A percentile compares a stretch with the other conserved stretches of the same genome.
phyloP scores from a whole-genome alignment of 2,888 invertebrate genomes.

The Brachynemurus nebulosus region DNA sequence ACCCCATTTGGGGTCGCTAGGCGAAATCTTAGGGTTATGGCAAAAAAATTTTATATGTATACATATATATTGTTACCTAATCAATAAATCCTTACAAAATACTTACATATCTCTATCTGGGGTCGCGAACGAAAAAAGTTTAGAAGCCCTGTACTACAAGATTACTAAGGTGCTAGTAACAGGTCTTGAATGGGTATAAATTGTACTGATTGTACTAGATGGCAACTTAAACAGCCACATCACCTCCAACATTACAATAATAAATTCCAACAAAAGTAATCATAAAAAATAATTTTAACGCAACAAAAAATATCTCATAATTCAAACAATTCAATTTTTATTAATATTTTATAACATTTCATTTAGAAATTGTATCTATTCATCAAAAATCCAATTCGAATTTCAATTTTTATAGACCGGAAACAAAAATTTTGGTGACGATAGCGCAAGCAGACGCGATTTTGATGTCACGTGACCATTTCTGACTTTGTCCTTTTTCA shows the following conservation, averaged over 20 bases:
- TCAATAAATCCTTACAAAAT: too few relatives aligned
- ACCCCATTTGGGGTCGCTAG: too few relatives aligned
- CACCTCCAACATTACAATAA: conserved; percentile 1
- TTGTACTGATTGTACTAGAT: too few relatives aligned
- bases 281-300: neutral
- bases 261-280: too few relatives aligned
- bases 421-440: neutral
- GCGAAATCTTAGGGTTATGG: too few relatives aligned
- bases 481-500: conserved; percentile 1
- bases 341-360: neutral
- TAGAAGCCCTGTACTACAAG: too few relatives aligned
- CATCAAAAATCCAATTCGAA: neutral
- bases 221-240: neutral
- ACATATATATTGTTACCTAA: too few relatives aligned
- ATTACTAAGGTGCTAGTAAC: too few relatives aligned
- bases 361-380: neutral
- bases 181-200: too few relatives aligned
- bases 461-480: neutral
- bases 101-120: too few relatives aligned
- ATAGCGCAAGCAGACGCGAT: conserved; percentile 1
- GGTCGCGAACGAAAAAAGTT: too few relatives aligned
- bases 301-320: neutral
- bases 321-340: neutral
- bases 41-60: too few relatives aligned
- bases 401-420: neutral